Evolutionary conservation across 1,140 invertebrate species (phyloP), one percentile per base, ranked within the genome.

Genomic region (Solen grandis): DNA sequence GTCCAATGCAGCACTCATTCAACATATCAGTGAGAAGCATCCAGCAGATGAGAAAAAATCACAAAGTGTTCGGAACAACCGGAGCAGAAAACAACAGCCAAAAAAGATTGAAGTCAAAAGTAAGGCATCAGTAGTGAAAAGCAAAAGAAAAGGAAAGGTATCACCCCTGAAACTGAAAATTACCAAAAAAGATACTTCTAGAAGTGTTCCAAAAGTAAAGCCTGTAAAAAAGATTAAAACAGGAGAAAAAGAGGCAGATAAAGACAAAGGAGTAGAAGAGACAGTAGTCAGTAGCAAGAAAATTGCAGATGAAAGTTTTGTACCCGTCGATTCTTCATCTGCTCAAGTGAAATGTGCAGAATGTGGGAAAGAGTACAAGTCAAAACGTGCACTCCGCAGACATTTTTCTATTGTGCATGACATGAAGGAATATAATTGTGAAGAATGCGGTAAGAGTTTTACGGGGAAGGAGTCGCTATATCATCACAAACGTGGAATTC

Each of bases 331-430:
- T 27, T 54, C 31, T 78, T 22, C n/a, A 60, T 41, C 33, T 38
- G 59, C 35, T 46, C 50, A 46, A 13, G 62, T 55, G n/a, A 70
- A 80, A 63, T 99, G 97, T 92, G 93, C 95, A 85, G 93, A 95
- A 68, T 99, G 97, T 89, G 93, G 94, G 52, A 98, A 98, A 92
- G 96, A 95, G 91, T 98, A 98, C 91, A 97, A 96, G 14, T 98
- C 97, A 38, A 92, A 96, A 70, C 96, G 96, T 90, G 97, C 98
- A 92, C 93, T 98, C 83, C 96, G 96, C 92, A 97, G 98, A 94
- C 97, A 98, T 92, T 94, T 95, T 86, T 94, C 96, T 68, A 97
- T 96, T 57, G 96, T 97, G 86, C 97, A 97, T 75, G 69, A 78
- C 16, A 66, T 54, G 14, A 82, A 80, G 8, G 65, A 76, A 14